Conservation (phyloP, 2,888 invertebrate genomes). For the Lithophane semibrunnea region DNA sequence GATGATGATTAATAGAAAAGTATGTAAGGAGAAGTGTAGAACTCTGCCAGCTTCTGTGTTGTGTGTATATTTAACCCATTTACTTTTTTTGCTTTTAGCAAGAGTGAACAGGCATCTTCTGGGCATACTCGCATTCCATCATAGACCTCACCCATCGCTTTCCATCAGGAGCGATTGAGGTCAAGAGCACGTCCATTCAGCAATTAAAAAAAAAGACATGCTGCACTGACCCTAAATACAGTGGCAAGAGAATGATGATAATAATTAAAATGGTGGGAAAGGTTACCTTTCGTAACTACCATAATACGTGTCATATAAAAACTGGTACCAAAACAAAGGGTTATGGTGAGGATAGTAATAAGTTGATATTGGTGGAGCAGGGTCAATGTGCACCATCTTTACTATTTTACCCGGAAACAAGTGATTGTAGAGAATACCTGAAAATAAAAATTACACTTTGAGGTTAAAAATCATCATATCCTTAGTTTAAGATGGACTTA, state of each 20-base stretch:
- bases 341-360: slow-evolving; percentile 70
- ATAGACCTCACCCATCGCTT: too few species aligned
- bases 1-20: too few species aligned
- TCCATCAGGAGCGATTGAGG: too few species aligned
- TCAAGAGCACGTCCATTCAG: too few species aligned
- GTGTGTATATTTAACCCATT: too few species aligned
- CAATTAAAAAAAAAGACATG: too few species aligned
- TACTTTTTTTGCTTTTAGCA: too few species aligned
- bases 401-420: slow-evolving; percentile 87
- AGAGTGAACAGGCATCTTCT: too few species aligned
- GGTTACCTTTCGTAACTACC: slow-evolving; percentile 75
- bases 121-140: too few species aligned
- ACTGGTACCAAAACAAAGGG: slow-evolving; percentile 65
- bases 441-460: slow-evolving; percentile 57
- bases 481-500: too few species aligned
- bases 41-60: too few species aligned
- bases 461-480: neutral
- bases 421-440: slow-evolving; percentile 80
- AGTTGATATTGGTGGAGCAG: slow-evolving; percentile 64
- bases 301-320: slow-evolving; percentile 75
- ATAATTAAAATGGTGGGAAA: neutral
- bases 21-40: too few species aligned
- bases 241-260: neutral
- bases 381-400: slow-evolving; percentile 84
- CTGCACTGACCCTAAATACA: neutral